These are phyloP conservation scores for Lepus timidus DNA, from an alignment of 2,113 vertebrate species.

Conservation along the genomic window DNA sequence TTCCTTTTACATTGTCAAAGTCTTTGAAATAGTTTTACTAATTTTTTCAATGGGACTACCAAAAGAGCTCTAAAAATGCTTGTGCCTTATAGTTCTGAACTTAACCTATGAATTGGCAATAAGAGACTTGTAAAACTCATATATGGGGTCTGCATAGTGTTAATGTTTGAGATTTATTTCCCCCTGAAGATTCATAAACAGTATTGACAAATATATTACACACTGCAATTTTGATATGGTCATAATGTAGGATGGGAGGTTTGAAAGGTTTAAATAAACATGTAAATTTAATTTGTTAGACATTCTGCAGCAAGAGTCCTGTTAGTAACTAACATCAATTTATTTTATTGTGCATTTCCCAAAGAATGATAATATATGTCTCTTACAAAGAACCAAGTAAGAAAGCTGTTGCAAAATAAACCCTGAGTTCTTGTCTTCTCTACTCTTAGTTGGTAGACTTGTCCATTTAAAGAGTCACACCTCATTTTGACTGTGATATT, in stretches of 20 bases:
- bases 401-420: conserved; percentile 54
- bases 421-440: conserved; percentile 60
- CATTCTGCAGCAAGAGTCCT: conserved; percentile 35
- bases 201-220: conserved; percentile 73
- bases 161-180: conserved; percentile 47
- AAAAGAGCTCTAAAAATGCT: neutral
- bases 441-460: neutral
- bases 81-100: conserved; percentile 66
- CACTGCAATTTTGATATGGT: conserved; percentile 62
- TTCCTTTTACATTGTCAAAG: conserved; percentile 54
- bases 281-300: conserved; percentile 67
- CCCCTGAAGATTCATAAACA: conserved; percentile 73
- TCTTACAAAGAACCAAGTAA: conserved; percentile 38
- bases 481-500: neutral
- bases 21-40: conserved; percentile 17
- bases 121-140: conserved; percentile 62
- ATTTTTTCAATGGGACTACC: neutral
- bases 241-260: conserved; percentile 47
- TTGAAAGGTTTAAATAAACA: conserved; percentile 80
- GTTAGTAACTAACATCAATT: conserved; percentile 45
- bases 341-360: conserved; percentile 74
- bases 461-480: conserved; percentile 7
- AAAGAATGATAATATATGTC: conserved; percentile 49
- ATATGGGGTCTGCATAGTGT: conserved; percentile 52
- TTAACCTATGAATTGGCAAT: conserved; percentile 55